These are phyloP conservation scores for Psix sp. DNA, from an alignment of 1,140 invertebrate genomes.

Conservation along the genomic window DNA sequence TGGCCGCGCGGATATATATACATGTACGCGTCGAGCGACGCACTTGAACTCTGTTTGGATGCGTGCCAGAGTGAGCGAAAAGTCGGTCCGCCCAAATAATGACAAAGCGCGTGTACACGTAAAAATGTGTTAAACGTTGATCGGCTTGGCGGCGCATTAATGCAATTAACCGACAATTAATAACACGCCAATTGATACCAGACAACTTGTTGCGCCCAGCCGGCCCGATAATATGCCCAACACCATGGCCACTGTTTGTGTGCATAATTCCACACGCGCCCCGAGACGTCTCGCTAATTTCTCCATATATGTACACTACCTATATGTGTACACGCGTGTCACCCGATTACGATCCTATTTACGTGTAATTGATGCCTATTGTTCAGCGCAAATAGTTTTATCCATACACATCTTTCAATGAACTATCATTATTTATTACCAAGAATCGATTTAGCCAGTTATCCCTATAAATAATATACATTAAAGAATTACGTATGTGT, in stretches of 20 bases:
- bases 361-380: constrained; percentile 37
- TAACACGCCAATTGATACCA: constrained; percentile 77
- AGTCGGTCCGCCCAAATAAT: constrained; percentile 69
- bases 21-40: no score
- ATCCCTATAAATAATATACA: no score
- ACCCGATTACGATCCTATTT: constrained; percentile 45
- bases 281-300: constrained; percentile 48
- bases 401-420: background rate
- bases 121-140: constrained; percentile 49
- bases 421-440: background rate
- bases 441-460: no score
- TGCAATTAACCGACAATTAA: constrained; percentile 77
- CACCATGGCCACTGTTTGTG: constrained; percentile 61
- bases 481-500: no score
- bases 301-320: constrained; percentile 26
- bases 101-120: constrained; percentile 62
- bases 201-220: constrained; percentile 74
- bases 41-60: constrained; percentile 63
- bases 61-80: constrained; percentile 70
- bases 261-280: constrained; percentile 63
- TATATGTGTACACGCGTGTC: constrained; percentile 36
- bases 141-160: constrained; percentile 70
- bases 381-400: constrained; percentile 19
- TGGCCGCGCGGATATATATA: constrained; percentile 23
- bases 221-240: constrained; percentile 72